Base-by-base conservation (phyloP, 2,797 vertebrate species). In the Anguilla marmorata region DNA sequence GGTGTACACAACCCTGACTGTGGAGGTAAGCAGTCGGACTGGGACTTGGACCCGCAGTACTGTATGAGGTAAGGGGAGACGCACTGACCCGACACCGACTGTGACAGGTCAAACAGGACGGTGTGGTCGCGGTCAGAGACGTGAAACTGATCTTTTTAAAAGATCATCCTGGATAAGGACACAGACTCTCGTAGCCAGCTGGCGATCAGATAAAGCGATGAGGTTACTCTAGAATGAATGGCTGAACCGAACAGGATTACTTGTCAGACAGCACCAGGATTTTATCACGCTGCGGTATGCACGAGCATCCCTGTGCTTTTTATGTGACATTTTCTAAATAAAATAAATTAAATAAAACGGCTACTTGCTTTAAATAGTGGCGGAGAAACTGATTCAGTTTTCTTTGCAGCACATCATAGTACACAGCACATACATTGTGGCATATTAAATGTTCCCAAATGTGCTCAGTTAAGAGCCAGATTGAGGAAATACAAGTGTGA, bases 1-100 rank as follows among this genome's bases (percentile, higher is more conserved):
- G 8, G 91, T 99, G 16, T 99, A 98, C 94, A 98, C 97, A 87
- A 96, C 96, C 0, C 91, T 97, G 50, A 97, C 96, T 6, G 98
- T 99, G 86, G 95, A 98, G 98, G 98, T 99, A 93, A 88, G 52
- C 30, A 54, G 84, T 48, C 9, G 21, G 48, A 41, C 16, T 3
- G 16, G 14, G 27, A 16, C 14, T 37, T 8, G 27, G 45, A 33
- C 19, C 79, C 24, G 24, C 76, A 48, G 19, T 0, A n/a, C 21
- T 24, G 19, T 0, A n/a, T 33, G 41, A 12, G 14, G n/a, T n/a
- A 3, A 48, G 37, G 24, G 0, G 19, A 33, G 11, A 7, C 19
- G 30, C 54, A 19, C 52, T 3, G n/a, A 41, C 16, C 37, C 7
- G 16, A 52, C 37, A 45, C 7, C 24, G 85, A 86, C 85, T 21